Conservation (phyloP, 2,888 invertebrate species). For the Drosophila nr. fundita region DNA sequence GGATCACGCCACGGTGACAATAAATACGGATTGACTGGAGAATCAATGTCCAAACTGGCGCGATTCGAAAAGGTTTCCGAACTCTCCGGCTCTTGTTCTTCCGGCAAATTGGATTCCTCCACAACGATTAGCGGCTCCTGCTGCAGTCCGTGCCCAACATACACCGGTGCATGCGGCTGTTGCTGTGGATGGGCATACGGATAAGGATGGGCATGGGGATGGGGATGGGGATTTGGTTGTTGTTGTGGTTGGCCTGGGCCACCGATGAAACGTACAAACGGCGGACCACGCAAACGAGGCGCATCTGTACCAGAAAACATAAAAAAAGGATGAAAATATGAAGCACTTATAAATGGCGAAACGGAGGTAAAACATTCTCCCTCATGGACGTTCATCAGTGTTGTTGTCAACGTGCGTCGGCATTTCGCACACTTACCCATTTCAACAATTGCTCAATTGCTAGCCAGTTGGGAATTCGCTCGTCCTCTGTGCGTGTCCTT, state of each 20-base stretch:
- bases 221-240: conserved; percentile 21
- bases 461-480: conserved; percentile 63
- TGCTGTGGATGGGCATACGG: background rate
- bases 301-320: conserved; percentile 70
- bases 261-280: conserved; percentile 87
- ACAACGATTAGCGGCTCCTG: conserved; percentile 93
- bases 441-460: conserved; percentile 65
- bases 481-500: conserved; percentile 49
- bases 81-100: conserved; percentile 87
- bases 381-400: conserved; percentile 44
- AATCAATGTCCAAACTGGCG: conserved; percentile 90
- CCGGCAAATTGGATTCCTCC: conserved; percentile 90
- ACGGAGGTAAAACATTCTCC: conserved; percentile 18
- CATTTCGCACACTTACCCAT: conserved; percentile 65
- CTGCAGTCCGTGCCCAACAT: conserved; percentile 74
- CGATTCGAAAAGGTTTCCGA: conserved; percentile 86
- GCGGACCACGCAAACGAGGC: conserved; percentile 88
- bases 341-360: conserved; percentile 2
- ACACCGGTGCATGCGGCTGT: background rate
- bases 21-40: conserved; percentile 92
- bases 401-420: conserved; percentile 3
- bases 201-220: conserved; percentile 13
- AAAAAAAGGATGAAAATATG: conserved; percentile 14
- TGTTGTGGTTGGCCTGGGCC: conserved; percentile 53
- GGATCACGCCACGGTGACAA: conserved; percentile 92